These are phyloP conservation scores for Drosophila planitibia DNA, from an alignment of 2,888 invertebrate genomes.

Conservation along the genomic window DNA sequence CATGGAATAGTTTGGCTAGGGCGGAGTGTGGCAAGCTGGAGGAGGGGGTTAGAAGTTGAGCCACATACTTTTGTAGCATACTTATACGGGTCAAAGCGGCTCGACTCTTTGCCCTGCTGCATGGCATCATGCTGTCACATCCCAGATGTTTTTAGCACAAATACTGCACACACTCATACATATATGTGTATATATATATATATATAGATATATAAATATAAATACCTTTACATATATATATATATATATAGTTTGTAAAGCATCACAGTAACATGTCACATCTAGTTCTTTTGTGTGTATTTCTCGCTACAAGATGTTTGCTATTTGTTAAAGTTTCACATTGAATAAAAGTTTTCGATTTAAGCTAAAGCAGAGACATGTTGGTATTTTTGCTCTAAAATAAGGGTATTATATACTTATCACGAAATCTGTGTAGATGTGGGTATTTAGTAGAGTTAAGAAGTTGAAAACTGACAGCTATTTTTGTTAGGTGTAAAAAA, in stretches of 20 bases:
- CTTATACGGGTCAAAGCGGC: slow-evolving; percentile 71
- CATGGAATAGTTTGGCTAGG: not conserved
- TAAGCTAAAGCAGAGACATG: slow-evolving; percentile 27
- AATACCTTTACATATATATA: slow-evolving; percentile 6
- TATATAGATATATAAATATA: not conserved
- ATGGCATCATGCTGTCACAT: slow-evolving; percentile 73
- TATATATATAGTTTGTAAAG: slow-evolving; percentile 11
- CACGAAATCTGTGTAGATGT: slow-evolving; percentile 1
- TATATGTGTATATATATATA: not conserved
- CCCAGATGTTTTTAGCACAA: slow-evolving; percentile 76
- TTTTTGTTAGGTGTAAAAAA: not conserved
- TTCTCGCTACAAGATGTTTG: slow-evolving; percentile 64
- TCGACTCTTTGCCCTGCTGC: slow-evolving; percentile 46
- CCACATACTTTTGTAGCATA: slow-evolving; percentile 65
- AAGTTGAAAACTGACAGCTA: not conserved
- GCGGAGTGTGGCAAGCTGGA: not conserved
- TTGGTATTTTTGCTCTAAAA: not conserved
- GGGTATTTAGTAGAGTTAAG: not conserved
- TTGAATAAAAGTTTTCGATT: slow-evolving; percentile 53
- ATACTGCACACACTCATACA: slow-evolving; percentile 33
- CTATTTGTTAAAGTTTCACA: slow-evolving; percentile 60
- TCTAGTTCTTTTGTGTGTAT: slow-evolving; percentile 41
- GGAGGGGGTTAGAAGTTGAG: slow-evolving; percentile 13
- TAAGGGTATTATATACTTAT: not conserved
- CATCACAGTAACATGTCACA: slow-evolving; percentile 42